A percentile compares a stretch with the other conserved stretches of the same genome.
Evolutionary conservation across 1,140 invertebrate species (phyloP).

Genomic region (Pogonus chalceus): DNA sequence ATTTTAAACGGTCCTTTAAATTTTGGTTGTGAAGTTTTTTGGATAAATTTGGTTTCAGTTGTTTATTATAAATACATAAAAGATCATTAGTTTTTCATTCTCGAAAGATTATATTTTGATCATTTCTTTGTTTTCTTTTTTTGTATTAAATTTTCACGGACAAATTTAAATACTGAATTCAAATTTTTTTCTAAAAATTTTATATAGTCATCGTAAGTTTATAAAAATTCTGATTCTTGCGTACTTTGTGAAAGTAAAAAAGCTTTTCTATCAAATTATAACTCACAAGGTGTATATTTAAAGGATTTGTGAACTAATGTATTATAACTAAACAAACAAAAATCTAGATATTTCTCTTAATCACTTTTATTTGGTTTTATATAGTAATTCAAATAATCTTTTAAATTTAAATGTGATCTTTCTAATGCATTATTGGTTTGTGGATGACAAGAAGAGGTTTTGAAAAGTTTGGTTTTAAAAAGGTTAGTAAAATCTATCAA

Average conservation of each 20-base stretch:
- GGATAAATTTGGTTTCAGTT: not conserved
- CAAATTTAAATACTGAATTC: conserved; percentile 23
- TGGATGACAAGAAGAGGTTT: conserved; percentile 22
- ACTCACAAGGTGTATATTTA: conserved; percentile 32
- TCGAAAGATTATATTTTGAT: conserved; percentile 19
- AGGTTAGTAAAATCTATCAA: conserved; percentile 22
- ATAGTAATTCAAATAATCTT: conserved; percentile 29
- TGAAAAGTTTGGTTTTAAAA: conserved; percentile 22
- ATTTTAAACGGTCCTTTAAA: conserved; percentile 5
- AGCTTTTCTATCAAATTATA: conserved; percentile 32
- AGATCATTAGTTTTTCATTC: conserved; percentile 19
- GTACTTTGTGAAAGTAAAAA: conserved; percentile 18
- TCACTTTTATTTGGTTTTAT: conserved; percentile 19
- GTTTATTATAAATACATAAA: conserved; percentile 16
- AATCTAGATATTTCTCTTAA: conserved; percentile 27
- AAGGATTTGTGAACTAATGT: conserved; percentile 29
- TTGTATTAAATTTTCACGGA: conserved; percentile 22
- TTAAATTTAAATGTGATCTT: conserved; percentile 25
- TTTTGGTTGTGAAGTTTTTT: conserved; percentile 9
- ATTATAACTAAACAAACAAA: conserved; percentile 34
- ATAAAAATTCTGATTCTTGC: conserved; percentile 17
- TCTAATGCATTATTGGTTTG: conserved; percentile 30
- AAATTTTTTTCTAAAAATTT: conserved; percentile 26
- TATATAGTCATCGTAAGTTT: conserved; percentile 29
- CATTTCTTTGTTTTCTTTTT: conserved; percentile 26